Percentiles rank a stretch among this genome's conserved stretches.
Conservation (phyloP, 2,888 invertebrate genomes). For the Amphipyra berbera region DNA sequence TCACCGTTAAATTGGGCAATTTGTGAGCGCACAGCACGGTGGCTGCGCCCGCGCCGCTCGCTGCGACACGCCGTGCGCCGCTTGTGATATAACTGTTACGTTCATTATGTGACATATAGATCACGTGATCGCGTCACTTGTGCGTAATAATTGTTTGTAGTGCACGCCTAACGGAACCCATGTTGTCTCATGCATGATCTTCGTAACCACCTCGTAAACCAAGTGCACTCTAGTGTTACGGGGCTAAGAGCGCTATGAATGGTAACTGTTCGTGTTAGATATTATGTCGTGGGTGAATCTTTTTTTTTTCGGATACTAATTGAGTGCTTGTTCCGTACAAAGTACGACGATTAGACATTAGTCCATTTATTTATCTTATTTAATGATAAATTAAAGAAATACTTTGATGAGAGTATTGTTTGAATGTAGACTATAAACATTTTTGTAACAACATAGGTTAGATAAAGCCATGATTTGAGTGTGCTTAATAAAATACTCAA, state of each 20-base stretch:
- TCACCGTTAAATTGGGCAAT: slow-evolving; percentile 88
- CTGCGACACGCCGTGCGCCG: slow-evolving; percentile 66
- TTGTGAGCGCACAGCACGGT: slow-evolving; percentile 80
- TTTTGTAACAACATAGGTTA: no score
- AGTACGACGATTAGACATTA: background rate
- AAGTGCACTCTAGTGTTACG: slow-evolving; percentile 46
- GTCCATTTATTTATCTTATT: no score
- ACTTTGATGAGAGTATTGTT: no score
- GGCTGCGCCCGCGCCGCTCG: slow-evolving; percentile 69
- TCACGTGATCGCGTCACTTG: slow-evolving; percentile 72
- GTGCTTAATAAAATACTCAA: slow-evolving; percentile 24
- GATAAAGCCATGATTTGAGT: no score
- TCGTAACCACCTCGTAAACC: slow-evolving; percentile 26
- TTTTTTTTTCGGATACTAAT: slow-evolving; percentile 37
- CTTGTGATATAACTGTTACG: slow-evolving; percentile 82
- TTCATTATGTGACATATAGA: slow-evolving; percentile 83
- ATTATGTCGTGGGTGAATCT: slow-evolving; percentile 15
- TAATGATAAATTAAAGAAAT: no score
- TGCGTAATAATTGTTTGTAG: slow-evolving; percentile 69
- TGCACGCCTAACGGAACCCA: slow-evolving; percentile 53
- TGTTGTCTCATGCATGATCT: slow-evolving; percentile 58
- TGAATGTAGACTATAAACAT: no score
- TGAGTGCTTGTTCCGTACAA: slow-evolving; percentile 1
- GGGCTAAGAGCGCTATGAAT: slow-evolving; percentile 32
- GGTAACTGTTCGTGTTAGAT: slow-evolving; percentile 39